Percentiles rank a stretch among this genome's conserved stretches.
These are phyloP conservation scores for Hydraecia micacea DNA, from an alignment of 2,888 invertebrate species.

Conservation along the genomic window DNA sequence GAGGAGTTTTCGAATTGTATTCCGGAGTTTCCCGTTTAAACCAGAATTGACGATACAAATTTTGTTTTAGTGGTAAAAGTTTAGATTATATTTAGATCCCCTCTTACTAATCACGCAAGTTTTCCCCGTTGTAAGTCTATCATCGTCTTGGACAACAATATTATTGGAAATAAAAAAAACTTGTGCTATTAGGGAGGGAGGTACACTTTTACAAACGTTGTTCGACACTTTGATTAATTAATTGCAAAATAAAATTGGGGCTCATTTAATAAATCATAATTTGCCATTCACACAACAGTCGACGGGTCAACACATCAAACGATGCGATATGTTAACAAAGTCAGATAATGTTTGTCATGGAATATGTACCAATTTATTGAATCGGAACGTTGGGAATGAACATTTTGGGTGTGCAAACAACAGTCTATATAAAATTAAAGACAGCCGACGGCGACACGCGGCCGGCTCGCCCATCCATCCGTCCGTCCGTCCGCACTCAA, in stretches of 20 bases:
- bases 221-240: not conserved
- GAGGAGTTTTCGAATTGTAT: conserved; percentile 86
- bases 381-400: conserved; percentile 71
- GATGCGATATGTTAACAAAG: conserved; percentile 59
- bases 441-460: conserved; percentile 74
- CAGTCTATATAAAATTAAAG: conserved; percentile 82
- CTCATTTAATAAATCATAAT: conserved; percentile 51
- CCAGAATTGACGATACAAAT: conserved; percentile 78
- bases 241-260: conserved; percentile 27
- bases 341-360: conserved; percentile 72
- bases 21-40: conserved; percentile 80
- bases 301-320: conserved; percentile 58
- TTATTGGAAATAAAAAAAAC: conserved; percentile 31
- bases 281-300: conserved; percentile 41
- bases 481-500: conserved; percentile 68
- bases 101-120: conserved; percentile 56
- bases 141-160: conserved; percentile 22
- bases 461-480: conserved; percentile 55
- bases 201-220: not conserved
- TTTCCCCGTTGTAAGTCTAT: conserved; percentile 42
- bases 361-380: conserved; percentile 72
- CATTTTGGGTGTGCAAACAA: conserved; percentile 76
- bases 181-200: conserved; percentile 7
- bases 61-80: conserved; percentile 77
- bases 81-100: conserved; percentile 76